These are phyloP conservation scores for Sylvia atricapilla DNA, from an alignment of 2,113 vertebrate genomes.

Conservation along the genomic window DNA sequence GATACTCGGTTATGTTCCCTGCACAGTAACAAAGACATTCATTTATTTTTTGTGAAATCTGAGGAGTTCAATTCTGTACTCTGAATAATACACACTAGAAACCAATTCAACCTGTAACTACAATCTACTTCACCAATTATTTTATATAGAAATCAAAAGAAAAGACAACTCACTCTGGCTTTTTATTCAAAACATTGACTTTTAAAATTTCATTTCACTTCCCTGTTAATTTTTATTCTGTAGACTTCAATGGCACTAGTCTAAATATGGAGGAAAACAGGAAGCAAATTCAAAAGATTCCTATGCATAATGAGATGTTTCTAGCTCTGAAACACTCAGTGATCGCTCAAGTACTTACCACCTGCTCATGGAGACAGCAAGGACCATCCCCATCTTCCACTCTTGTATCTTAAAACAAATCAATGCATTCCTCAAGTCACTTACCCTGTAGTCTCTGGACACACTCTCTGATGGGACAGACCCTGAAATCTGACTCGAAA, in stretches of 20 bases:
- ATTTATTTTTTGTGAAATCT: not conserved
- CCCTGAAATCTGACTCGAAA: slow-evolving; percentile 92
- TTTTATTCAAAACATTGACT: not conserved
- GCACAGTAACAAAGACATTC: not conserved
- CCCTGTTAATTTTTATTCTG: not conserved
- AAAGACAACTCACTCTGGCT: not conserved
- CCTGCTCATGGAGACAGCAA: not conserved
- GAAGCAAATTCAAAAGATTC: not conserved
- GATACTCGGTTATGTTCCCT: not conserved
- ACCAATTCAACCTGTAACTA: not conserved
- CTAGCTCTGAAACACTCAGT: not conserved
- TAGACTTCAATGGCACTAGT: not conserved
- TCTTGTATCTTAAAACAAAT: not conserved
- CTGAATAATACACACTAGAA: not conserved
- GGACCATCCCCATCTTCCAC: not conserved
- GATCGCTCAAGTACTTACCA: not conserved
- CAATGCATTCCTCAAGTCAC: not conserved
- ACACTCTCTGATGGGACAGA: slow-evolving; percentile 77
- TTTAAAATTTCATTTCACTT: not conserved
- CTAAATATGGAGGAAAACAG: not conserved
- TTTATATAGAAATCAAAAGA: not conserved
- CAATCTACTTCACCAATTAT: not conserved
- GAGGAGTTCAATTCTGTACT: not conserved
- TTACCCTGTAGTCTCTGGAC: slow-evolving; percentile 87
- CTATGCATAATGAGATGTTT: not conserved